Evolutionary conservation across 1,140 invertebrate genomes (phyloP).

Genomic region (Cyphomyrmex costatus): DNA sequence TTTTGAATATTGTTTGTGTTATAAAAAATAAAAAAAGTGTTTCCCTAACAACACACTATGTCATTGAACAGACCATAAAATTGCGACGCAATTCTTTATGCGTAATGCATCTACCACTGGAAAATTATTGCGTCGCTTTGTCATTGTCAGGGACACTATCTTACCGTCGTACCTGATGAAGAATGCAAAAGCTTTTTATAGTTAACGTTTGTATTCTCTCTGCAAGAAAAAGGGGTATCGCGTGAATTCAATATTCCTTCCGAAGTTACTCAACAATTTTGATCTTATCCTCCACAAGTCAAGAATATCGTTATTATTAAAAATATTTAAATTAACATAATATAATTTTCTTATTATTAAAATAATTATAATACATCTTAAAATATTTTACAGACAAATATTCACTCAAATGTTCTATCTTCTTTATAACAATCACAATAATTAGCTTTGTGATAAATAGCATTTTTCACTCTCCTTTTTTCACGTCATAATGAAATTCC

Average conservation of each 20-base stretch:
- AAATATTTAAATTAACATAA: background rate
- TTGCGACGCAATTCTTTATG: slow-evolving; percentile 50
- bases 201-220: slow-evolving; percentile 23
- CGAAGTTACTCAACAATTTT: background rate
- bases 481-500: slow-evolving; percentile 1
- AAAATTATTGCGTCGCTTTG: slow-evolving; percentile 55
- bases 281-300: background rate
- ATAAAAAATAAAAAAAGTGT: background rate
- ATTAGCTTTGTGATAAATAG: background rate
- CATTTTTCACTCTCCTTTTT: background rate
- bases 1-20: slow-evolving; percentile 3
- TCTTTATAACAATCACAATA: background rate
- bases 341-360: background rate
- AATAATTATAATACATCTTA: background rate
- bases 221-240: background rate
- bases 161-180: slow-evolving; percentile 35
- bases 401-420: background rate
- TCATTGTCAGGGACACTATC: slow-evolving; percentile 59
- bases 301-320: background rate
- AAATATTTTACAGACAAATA: background rate
- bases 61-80: slow-evolving; percentile 29
- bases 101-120: slow-evolving; percentile 48
- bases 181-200: slow-evolving; percentile 46
- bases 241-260: background rate
- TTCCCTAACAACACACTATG: background rate